Evolutionary conservation across 2,888 invertebrate genomes (phyloP).

Genomic region (Clusia tigrina): DNA sequence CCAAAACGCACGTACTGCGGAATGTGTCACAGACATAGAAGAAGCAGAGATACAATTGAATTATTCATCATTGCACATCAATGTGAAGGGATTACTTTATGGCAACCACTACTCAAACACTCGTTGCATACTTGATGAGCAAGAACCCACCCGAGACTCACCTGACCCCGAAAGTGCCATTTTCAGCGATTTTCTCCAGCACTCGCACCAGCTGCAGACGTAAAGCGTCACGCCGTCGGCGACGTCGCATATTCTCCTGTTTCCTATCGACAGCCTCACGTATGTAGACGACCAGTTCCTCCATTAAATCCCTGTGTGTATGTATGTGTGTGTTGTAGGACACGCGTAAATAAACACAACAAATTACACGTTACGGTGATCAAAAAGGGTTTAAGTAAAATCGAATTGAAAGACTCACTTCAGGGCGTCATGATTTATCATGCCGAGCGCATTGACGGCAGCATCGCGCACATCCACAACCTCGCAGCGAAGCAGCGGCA

Average conservation of each 20-base stretch:
- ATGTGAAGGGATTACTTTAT: too few species aligned
- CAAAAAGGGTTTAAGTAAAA: neutral
- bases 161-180: slow-evolving; percentile 86
- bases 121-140: neutral
- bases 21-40: neutral
- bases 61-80: neutral
- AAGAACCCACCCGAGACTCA: slow-evolving; percentile 46
- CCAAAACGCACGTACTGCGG: slow-evolving; percentile 79
- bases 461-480: slow-evolving; percentile 93
- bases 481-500: slow-evolving; percentile 92
- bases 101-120: neutral
- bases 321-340: too few species aligned
- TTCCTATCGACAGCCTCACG: slow-evolving; percentile 97
- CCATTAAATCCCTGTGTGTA: slow-evolving; percentile 96
- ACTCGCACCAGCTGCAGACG: slow-evolving; percentile 91
- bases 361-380: neutral
- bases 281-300: slow-evolving; percentile 89
- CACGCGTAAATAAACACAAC: slow-evolving; percentile 3
- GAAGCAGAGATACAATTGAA: slow-evolving; percentile 12
- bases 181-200: slow-evolving; percentile 90
- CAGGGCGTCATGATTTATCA: slow-evolving; percentile 92
- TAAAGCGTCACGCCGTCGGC: slow-evolving; percentile 89
- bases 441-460: slow-evolving; percentile 91
- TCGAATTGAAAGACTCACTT: slow-evolving; percentile 72
- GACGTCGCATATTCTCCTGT: slow-evolving; percentile 93